Percentiles rank a stretch among this genome's conserved stretches.
phyloP scores from a whole-genome alignment of 2,797 vertebrate genomes.

The Cyprinella venusta region DNA sequence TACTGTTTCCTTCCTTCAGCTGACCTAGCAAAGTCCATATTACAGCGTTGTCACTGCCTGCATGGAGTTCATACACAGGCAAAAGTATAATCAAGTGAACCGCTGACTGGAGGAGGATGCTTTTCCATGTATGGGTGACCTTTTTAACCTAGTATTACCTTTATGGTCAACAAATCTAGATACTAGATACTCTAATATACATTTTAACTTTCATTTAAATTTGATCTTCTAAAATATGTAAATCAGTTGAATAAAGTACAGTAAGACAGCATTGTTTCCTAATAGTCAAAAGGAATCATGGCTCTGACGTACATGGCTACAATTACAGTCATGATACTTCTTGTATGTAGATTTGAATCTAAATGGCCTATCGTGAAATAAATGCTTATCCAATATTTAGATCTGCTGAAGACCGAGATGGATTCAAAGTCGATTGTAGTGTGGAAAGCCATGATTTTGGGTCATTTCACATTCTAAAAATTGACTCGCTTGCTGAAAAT shows the following conservation, averaged over 20 bases:
- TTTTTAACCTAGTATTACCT: not conserved
- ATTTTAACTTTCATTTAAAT: too few species aligned
- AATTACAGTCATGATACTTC: not conserved
- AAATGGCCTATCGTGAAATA: not conserved
- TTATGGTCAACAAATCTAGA: not conserved
- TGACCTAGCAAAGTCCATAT: constrained; percentile 81
- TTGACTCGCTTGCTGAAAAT: not conserved
- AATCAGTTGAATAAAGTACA: not conserved
- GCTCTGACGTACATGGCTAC: not conserved
- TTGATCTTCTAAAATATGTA: too few species aligned
- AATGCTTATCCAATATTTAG: not conserved
- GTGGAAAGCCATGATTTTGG: constrained; percentile 14
- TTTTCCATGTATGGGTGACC: not conserved
- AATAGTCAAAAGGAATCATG: not conserved
- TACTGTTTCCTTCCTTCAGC: constrained; percentile 92
- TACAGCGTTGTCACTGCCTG: constrained; percentile 66
- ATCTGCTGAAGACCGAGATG: not conserved
- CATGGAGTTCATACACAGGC: constrained; percentile 53
- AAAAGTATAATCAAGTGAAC: constrained; percentile 52
- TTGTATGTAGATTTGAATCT: not conserved
- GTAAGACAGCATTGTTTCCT: not conserved
- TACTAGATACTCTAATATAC: too few species aligned
- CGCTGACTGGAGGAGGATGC: not conserved
- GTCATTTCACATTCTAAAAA: not conserved
- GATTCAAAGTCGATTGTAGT: not conserved